Evolutionary conservation across 2,797 vertebrate species (phyloP).

Genomic region (Darevskia nairensis): DNA sequence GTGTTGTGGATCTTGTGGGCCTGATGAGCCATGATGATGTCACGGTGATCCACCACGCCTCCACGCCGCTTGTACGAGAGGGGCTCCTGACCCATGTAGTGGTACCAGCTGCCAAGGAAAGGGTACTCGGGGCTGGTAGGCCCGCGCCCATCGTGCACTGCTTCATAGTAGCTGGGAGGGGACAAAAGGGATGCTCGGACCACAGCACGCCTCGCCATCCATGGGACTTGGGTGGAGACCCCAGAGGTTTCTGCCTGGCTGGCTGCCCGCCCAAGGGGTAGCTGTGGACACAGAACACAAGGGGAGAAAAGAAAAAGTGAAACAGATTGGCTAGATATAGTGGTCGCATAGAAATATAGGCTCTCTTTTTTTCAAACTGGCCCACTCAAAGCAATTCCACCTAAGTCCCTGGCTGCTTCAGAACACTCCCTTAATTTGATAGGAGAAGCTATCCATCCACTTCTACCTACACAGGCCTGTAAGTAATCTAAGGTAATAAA

Average conservation of each 20-base stretch:
- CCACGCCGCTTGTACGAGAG: slow-evolving; percentile 81
- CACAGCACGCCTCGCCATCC: slow-evolving; percentile 46
- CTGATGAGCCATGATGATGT: slow-evolving; percentile 89
- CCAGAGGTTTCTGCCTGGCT: slow-evolving; percentile 70
- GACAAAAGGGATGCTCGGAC: slow-evolving; percentile 52
- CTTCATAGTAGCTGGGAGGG: slow-evolving; percentile 58
- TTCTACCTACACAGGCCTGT: background rate
- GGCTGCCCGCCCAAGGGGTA: slow-evolving; percentile 37
- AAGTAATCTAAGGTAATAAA: background rate
- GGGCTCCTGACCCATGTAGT: slow-evolving; percentile 75
- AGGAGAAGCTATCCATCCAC: background rate
- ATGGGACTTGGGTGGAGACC: slow-evolving; percentile 61
- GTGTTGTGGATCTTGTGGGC: slow-evolving; percentile 89
- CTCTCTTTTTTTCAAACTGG: background rate
- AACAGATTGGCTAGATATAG: background rate
- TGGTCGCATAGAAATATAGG: background rate
- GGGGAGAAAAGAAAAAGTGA: background rate
- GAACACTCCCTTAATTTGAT: background rate
- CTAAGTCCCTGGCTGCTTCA: background rate
- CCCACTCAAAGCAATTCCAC: background rate
- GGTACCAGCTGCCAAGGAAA: slow-evolving; percentile 44
- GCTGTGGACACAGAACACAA: slow-evolving; percentile 36
- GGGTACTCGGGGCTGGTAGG: slow-evolving; percentile 45
- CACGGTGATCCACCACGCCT: slow-evolving; percentile 86
- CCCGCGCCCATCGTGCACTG: slow-evolving; percentile 74